A percentile compares a stretch with the other conserved stretches of the same genome.
Conservation (phyloP, 1,140 invertebrate species). For the Berghia stephanieae region DNA sequence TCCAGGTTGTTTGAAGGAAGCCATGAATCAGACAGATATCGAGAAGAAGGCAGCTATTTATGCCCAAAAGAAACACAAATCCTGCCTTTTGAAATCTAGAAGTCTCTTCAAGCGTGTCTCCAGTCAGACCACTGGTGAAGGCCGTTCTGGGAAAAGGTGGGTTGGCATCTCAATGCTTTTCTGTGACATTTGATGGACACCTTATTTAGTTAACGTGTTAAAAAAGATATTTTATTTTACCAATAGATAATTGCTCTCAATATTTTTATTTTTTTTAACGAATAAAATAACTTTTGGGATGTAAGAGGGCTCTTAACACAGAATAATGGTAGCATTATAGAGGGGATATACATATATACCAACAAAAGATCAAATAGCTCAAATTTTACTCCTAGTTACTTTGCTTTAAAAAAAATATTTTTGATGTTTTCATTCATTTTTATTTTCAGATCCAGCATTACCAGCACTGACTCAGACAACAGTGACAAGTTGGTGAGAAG, state of each 20-base stretch:
- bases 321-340: neutral
- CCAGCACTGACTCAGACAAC: constrained; percentile 43
- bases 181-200: neutral
- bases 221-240: neutral
- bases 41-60: constrained; percentile 87
- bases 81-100: constrained; percentile 88
- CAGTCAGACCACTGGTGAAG: neutral
- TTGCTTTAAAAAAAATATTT: neutral
- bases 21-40: constrained; percentile 92
- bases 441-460: constrained; percentile 39
- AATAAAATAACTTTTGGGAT: no score
- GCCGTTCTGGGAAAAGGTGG: constrained; percentile 30
- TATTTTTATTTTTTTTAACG: neutral
- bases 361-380: neutral
- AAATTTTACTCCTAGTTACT: neutral
- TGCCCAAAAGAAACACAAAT: constrained; percentile 92
- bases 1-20: constrained; percentile 71
- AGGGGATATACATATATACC: neutral
- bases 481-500: constrained; percentile 29
- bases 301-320: neutral
- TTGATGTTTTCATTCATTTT: neutral
- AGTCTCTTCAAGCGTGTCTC: constrained; percentile 75
- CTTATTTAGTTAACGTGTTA: neutral
- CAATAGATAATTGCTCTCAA: neutral
- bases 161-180: neutral